Conservation (phyloP, 2,888 invertebrate genomes). For the Schizaphis graminum region DNA sequence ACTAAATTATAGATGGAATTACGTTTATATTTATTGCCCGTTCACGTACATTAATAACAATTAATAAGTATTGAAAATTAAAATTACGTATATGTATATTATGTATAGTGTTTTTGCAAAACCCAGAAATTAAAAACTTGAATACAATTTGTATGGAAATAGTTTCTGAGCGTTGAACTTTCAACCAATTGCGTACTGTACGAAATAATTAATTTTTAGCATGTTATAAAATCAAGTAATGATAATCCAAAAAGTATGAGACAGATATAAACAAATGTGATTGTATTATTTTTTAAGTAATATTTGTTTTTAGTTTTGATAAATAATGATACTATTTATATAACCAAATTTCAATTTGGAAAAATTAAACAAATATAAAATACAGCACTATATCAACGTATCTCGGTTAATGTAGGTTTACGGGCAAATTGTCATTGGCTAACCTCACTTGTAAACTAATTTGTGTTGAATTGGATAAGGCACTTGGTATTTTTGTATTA, state of each 20-base stretch:
- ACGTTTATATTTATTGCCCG: not conserved
- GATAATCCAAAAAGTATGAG: too few species aligned
- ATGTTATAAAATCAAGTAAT: not conserved
- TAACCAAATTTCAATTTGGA: not conserved
- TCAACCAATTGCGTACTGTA: not conserved
- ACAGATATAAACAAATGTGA: too few species aligned
- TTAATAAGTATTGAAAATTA: not conserved
- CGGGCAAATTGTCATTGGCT: not conserved
- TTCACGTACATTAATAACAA: not conserved
- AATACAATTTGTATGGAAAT: not conserved
- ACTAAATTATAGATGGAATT: too few species aligned
- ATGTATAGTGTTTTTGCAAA: not conserved
- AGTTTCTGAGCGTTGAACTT: not conserved
- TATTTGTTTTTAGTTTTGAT: not conserved
- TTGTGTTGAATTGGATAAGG: not conserved
- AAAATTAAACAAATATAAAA: not conserved
- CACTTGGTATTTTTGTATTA: not conserved
- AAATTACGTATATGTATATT: not conserved
- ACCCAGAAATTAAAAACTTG: not conserved
- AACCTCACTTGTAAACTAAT: not conserved
- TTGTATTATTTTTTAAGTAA: not conserved
- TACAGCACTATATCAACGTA: not conserved
- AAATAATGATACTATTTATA: not conserved
- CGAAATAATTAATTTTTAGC: not conserved
- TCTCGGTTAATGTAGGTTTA: not conserved